phyloP scores from a whole-genome alignment of 2,113 vertebrate genomes.

The Plecturocebus donacophilus region DNA sequence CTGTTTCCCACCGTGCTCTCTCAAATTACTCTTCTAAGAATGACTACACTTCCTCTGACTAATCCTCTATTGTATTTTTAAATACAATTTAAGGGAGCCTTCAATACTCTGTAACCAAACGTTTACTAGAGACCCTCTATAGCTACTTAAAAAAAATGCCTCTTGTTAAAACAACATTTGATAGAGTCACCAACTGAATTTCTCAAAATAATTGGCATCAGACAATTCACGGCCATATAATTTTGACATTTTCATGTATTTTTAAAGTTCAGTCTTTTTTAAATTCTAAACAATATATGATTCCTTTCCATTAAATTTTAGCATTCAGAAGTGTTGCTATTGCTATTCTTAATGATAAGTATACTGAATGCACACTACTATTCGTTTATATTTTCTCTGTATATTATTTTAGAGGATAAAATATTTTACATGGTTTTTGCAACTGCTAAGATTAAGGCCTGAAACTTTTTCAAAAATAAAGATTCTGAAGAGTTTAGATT shows the following conservation, averaged over 20 bases:
- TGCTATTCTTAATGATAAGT: not conserved
- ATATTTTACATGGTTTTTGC: not conserved
- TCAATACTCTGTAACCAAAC: constrained; percentile 10
- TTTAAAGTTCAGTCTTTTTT: constrained; percentile 6
- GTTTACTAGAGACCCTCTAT: not conserved
- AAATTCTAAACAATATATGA: not conserved
- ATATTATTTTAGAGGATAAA: constrained; percentile 4
- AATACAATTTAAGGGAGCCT: not conserved
- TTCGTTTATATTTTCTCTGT: not conserved
- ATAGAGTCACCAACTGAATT: not conserved
- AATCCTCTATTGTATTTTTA: not conserved
- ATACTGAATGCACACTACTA: not conserved
- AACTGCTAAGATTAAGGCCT: not conserved
- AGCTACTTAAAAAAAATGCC: not conserved
- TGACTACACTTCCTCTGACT: not conserved
- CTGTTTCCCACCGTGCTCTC: not conserved
- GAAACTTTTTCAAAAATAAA: not conserved
- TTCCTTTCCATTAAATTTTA: constrained; percentile 37
- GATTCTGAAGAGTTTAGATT: not conserved
- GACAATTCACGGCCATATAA: not conserved
- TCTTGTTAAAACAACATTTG: constrained; percentile 35
- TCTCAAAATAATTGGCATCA: not conserved
- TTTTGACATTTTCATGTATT: constrained; percentile 19
- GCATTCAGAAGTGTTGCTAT: not conserved
- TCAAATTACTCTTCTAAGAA: not conserved